Conservation (phyloP, 2,888 invertebrate genomes). For the Ypsolopha sequella region DNA sequence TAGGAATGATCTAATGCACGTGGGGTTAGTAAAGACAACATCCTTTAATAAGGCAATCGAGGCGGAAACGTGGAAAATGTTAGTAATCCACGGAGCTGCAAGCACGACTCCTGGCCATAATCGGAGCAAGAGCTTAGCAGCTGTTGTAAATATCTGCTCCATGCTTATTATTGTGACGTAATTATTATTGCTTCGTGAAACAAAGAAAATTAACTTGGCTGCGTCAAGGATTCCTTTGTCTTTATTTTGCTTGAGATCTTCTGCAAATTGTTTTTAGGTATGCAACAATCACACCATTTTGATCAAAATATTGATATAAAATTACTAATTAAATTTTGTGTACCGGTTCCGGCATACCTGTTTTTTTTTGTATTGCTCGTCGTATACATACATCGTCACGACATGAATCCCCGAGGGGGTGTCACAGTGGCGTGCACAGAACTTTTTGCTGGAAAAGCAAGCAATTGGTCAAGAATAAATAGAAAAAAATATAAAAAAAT, state of each 20-base stretch:
- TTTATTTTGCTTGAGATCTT: background rate
- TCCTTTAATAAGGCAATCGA: conserved; percentile 60
- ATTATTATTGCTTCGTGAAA: conserved; percentile 46
- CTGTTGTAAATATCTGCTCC: conserved; percentile 62
- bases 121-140: conserved; percentile 66
- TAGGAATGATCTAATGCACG: conserved; percentile 31
- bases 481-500: too few relatives aligned
- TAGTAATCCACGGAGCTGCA: conserved; percentile 54
- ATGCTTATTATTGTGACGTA: conserved; percentile 62
- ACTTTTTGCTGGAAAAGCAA: too few relatives aligned
- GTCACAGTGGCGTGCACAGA: too few relatives aligned
- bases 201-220: conserved; percentile 53
- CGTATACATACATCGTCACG: too few relatives aligned
- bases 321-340: too few relatives aligned
- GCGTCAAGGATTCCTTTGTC: conserved; percentile 4
- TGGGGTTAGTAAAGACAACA: conserved; percentile 44
- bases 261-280: background rate
- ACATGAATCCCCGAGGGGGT: too few relatives aligned
- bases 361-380: too few relatives aligned
- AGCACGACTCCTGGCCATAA: conserved; percentile 66
- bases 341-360: too few relatives aligned
- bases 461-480: too few relatives aligned
- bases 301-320: too few relatives aligned
- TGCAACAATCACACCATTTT: too few relatives aligned
- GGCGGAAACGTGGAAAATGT: conserved; percentile 68